A percentile compares a stretch with the other conserved stretches of the same genome.
phyloP scores from a whole-genome alignment of 1,140 invertebrate genomes.

The Aphidius ervi region DNA sequence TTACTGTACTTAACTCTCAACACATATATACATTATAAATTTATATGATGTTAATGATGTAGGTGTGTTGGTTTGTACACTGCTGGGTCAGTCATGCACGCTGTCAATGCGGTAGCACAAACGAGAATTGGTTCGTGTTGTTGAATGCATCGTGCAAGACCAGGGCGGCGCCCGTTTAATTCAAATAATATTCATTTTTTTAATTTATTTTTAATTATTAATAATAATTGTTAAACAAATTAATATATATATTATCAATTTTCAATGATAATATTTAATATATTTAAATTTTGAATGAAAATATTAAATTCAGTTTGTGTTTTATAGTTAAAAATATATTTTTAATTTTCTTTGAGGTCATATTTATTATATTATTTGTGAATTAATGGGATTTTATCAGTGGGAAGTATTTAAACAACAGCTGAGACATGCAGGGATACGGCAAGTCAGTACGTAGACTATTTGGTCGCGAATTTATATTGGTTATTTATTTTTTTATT shows the following conservation, averaged over 20 bases:
- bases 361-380: neutral
- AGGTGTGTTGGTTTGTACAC: slow-evolving; percentile 11
- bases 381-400: slow-evolving; percentile 29
- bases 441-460: slow-evolving; percentile 36
- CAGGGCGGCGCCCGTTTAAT: slow-evolving; percentile 16
- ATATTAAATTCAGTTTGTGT: neutral
- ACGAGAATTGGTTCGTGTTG: slow-evolving; percentile 13
- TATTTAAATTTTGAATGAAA: too few relatives aligned
- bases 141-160: neutral
- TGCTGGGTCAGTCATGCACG: slow-evolving; percentile 17
- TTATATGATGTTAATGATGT: slow-evolving; percentile 20
- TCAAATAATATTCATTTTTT: too few relatives aligned
- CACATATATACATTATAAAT: slow-evolving; percentile 2
- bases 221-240: too few relatives aligned
- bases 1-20: too few relatives aligned
- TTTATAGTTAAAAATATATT: neutral
- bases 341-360: neutral
- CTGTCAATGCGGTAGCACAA: slow-evolving; percentile 24
- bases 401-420: slow-evolving; percentile 17
- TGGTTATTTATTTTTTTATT: slow-evolving; percentile 8
- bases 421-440: slow-evolving; percentile 31
- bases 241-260: too few relatives aligned
- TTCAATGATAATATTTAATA: neutral
- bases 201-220: too few relatives aligned
- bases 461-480: neutral